Percentiles rank a stretch among this genome's conserved stretches.
These are phyloP conservation scores for Channa striata DNA, from an alignment of 2,797 vertebrate genomes.

Conservation along the genomic window DNA sequence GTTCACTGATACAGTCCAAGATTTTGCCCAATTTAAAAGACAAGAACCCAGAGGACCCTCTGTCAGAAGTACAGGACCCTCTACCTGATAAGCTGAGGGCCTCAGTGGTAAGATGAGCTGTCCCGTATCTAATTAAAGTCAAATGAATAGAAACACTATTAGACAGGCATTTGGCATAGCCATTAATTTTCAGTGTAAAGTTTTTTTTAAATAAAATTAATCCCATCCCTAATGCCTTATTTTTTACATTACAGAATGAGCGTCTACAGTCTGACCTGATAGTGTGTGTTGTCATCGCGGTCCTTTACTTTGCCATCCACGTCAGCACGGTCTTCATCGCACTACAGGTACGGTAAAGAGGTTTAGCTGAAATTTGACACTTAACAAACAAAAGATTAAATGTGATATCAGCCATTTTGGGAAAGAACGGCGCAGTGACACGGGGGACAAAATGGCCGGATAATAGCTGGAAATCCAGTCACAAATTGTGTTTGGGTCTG, in stretches of 20 bases:
- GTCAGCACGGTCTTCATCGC: conserved; percentile 99
- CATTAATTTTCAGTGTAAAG: not conserved
- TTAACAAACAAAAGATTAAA: not conserved
- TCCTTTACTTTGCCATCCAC: conserved; percentile 98
- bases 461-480: not conserved
- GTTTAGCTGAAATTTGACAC: not conserved
- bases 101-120: conserved; percentile 90
- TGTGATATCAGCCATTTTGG: not conserved
- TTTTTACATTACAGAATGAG: conserved; percentile 87
- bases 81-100: conserved; percentile 96
- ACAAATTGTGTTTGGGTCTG: not conserved
- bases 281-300: conserved; percentile 94
- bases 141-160: not conserved
- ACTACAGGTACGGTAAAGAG: conserved; percentile 88
- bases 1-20: conserved; percentile 96
- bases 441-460: not conserved
- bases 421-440: too few species aligned
- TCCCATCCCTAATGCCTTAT: conserved; percentile 6
- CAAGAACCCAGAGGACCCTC: conserved; percentile 97
- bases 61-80: conserved; percentile 97
- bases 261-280: conserved; percentile 97
- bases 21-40: conserved; percentile 94
- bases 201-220: not conserved
- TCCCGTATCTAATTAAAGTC: not conserved
- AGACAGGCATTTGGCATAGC: not conserved